phyloP scores from a whole-genome alignment of 2,797 vertebrate genomes.

The Sebastes iracundus region DNA sequence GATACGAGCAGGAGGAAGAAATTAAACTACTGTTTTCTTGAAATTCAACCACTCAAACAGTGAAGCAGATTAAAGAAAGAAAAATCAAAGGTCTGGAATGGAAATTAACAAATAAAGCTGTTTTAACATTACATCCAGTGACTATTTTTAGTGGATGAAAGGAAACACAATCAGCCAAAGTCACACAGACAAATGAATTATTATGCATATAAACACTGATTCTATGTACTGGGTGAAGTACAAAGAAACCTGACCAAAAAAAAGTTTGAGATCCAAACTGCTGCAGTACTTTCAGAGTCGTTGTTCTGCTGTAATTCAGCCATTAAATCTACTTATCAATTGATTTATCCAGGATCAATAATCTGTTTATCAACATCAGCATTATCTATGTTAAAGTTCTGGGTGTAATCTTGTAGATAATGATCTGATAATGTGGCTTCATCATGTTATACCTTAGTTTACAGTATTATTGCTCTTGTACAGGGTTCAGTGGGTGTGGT shows the following conservation, averaged over 20 bases:
- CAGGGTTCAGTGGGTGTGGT: constrained; percentile 54
- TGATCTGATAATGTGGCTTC: constrained; percentile 1
- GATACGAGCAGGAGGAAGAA: background rate
- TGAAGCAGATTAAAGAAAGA: constrained; percentile 45
- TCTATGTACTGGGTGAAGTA: constrained; percentile 37
- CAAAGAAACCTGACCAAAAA: constrained; percentile 41
- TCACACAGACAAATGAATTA: constrained; percentile 53
- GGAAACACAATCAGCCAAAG: constrained; percentile 46
- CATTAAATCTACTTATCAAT: constrained; percentile 21
- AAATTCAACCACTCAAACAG: constrained; percentile 28
- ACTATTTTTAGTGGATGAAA: constrained; percentile 60
- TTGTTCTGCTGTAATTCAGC: constrained; percentile 32
- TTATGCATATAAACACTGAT: constrained; percentile 37
- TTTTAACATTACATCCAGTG: constrained; percentile 50
- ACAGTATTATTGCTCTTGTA: constrained; percentile 12
- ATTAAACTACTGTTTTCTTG: constrained; percentile 8
- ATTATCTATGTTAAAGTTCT: background rate
- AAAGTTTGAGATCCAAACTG: constrained; percentile 18
- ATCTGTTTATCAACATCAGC: background rate
- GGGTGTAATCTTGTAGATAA: background rate
- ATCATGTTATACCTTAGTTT: background rate
- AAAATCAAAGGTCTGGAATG: constrained; percentile 51
- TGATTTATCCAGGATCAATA: constrained; percentile 26
- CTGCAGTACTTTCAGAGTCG: constrained; percentile 15
- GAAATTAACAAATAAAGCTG: constrained; percentile 12